These are phyloP conservation scores for Eulemur albifrons DNA, from an alignment of 2,797 vertebrate genomes.

Conservation along the genomic window DNA sequence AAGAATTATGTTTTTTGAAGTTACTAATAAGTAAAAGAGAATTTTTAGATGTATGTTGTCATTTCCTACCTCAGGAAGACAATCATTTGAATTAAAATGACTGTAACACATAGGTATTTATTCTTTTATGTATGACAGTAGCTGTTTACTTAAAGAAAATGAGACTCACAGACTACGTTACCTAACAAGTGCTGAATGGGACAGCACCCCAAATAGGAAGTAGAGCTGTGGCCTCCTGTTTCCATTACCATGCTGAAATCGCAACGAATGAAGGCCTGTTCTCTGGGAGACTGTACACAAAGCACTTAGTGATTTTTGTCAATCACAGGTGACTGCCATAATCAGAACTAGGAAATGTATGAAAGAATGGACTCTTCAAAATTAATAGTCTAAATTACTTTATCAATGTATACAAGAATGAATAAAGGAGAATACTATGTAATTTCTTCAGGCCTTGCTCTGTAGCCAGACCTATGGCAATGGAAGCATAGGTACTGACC, in stretches of 20 bases:
- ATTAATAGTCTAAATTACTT: not conserved
- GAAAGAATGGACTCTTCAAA: conserved; percentile 19
- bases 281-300: not conserved
- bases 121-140: not conserved
- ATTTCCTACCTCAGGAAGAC: not conserved
- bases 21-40: not conserved
- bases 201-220: not conserved
- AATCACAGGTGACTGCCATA: not conserved
- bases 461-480: not conserved
- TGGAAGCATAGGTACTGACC: not conserved
- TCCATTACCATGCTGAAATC: not conserved
- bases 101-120: not conserved
- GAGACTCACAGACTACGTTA: not conserved
- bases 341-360: not conserved
- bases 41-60: not conserved
- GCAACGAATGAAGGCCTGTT: not conserved
- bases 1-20: not conserved
- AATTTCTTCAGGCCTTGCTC: not conserved
- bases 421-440: not conserved
- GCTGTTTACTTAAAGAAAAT: not conserved
- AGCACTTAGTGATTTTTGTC: not conserved
- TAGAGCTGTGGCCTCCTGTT: not conserved
- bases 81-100: conserved; percentile 3
- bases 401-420: not conserved
- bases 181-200: not conserved